phyloP scores from a whole-genome alignment of 2,113 vertebrate genomes.

The Pelodiscus sinensis region DNA sequence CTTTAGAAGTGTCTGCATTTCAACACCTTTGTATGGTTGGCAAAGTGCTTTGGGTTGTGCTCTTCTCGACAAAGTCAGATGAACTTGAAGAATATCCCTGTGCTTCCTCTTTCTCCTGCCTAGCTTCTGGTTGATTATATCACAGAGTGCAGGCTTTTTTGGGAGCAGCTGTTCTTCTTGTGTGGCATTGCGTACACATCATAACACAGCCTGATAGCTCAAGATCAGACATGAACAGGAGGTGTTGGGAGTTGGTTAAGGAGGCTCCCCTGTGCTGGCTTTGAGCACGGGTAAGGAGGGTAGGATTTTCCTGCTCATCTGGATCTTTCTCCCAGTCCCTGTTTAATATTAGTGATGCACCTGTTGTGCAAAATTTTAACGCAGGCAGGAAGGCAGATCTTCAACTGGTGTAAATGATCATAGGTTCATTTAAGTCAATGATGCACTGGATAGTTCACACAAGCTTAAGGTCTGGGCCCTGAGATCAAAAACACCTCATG shows the following conservation, averaged over 20 bases:
- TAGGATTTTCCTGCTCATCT: rapidly evolving
- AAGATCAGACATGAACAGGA: neutral
- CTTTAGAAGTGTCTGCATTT: neutral
- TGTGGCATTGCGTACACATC: neutral
- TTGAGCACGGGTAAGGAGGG: rapidly evolving
- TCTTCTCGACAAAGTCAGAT: neutral
- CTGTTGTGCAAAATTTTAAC: neutral
- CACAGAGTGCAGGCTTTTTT: neutral
- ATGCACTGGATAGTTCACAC: neutral
- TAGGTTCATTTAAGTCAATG: neutral
- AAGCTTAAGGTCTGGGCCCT: neutral
- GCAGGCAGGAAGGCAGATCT: neutral
- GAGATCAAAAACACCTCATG: neutral
- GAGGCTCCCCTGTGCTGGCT: neutral
- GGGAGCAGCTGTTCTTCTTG: neutral
- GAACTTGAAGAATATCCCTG: neutral
- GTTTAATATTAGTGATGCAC: neutral
- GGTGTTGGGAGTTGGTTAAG: neutral
- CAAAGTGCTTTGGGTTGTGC: neutral
- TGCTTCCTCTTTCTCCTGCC: too few species aligned
- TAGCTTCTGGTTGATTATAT: too few species aligned
- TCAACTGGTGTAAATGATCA: neutral
- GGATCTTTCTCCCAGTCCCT: neutral
- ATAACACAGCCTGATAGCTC: neutral
- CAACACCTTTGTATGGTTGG: neutral